Percentiles rank a stretch among this genome's conserved stretches.
These are phyloP conservation scores for Neoarius graeffei DNA, from an alignment of 2,113 vertebrate genomes.

Conservation along the genomic window DNA sequence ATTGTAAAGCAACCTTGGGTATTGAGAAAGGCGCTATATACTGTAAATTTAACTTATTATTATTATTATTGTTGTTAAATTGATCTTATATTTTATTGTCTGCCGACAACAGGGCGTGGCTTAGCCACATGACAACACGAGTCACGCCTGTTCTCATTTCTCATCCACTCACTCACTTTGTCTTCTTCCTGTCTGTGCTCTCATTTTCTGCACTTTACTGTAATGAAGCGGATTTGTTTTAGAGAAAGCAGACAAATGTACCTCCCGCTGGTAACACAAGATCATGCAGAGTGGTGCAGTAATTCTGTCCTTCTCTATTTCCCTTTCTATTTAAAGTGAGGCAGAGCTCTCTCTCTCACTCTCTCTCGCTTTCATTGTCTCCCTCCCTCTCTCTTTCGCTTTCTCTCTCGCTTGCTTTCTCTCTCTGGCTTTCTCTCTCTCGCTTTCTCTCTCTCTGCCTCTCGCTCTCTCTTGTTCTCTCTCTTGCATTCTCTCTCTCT, in stretches of 20 bases:
- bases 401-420: no score
- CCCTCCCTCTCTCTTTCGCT: background rate
- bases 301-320: slow-evolving; percentile 38
- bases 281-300: slow-evolving; percentile 72
- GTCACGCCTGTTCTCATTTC: background rate
- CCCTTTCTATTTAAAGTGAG: background rate
- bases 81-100: background rate
- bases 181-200: slow-evolving; percentile 29
- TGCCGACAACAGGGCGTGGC: background rate
- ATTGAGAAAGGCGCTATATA: no score
- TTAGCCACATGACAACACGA: background rate
- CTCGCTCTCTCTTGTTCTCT: no score
- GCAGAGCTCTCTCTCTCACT: background rate
- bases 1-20: no score
- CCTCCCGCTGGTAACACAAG: slow-evolving; percentile 72
- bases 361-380: no score
- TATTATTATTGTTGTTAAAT: no score
- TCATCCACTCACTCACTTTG: background rate
- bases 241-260: slow-evolving; percentile 73
- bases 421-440: background rate
- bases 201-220: background rate
- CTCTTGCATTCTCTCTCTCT: no score
- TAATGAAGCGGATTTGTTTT: slow-evolving; percentile 63
- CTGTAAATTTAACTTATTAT: no score
- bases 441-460: no score